Percentiles rank a stretch among this genome's conserved stretches.
phyloP scores from a whole-genome alignment of 2,888 invertebrate genomes.

The Caenorhabditis japonica region DNA sequence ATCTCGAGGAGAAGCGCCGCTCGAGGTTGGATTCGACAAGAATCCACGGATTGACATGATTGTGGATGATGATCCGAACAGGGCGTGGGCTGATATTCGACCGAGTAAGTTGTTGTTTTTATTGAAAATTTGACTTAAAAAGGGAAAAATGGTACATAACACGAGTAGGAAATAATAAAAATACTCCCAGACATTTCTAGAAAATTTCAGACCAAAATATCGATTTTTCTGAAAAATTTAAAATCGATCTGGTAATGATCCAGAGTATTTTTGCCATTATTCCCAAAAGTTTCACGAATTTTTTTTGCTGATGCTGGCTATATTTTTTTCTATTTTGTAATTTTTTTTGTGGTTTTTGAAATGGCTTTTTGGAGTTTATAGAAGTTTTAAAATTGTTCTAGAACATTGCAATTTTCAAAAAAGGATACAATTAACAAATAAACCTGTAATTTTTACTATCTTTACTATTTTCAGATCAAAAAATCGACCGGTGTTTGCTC shows the following conservation, averaged over 20 bases:
- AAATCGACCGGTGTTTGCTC: constrained; percentile 20
- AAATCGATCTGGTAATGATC: no score
- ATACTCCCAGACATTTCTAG: no score
- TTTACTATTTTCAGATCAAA: neutral
- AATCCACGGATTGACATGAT: neutral
- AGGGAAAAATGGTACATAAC: no score
- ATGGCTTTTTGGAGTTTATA: neutral
- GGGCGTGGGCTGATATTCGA: constrained; percentile 29
- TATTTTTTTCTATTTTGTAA: neutral
- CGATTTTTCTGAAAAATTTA: no score
- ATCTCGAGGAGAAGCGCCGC: constrained; percentile 9
- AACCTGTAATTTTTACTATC: no score
- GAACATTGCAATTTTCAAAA: neutral
- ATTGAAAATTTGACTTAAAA: no score
- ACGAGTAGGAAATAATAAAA: no score
- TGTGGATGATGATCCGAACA: constrained; percentile 21
- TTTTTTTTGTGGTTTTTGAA: neutral
- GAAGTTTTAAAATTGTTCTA: neutral
- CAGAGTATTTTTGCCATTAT: neutral
- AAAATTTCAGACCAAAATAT: no score
- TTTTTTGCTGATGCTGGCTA: neutral
- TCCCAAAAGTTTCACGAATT: constrained; percentile 3
- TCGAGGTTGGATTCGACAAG: neutral
- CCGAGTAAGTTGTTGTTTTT: constrained; percentile 10
- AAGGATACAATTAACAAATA: neutral